Conservation (phyloP, 1,140 invertebrate species). For the Marisa cornuarietis region DNA sequence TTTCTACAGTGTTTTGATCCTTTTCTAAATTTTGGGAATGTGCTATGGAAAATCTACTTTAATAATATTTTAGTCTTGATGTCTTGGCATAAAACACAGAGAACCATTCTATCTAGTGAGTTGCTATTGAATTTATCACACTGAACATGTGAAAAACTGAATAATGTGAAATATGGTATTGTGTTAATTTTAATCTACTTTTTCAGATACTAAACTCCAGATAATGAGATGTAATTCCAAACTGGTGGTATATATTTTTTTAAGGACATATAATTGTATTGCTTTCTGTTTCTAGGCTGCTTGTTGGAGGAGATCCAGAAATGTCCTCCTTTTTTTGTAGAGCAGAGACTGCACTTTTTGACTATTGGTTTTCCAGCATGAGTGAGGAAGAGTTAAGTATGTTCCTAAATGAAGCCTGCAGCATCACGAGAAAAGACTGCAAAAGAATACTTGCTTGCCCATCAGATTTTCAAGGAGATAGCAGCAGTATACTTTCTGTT, state of each 20-base stretch:
- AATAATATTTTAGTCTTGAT: too few relatives aligned
- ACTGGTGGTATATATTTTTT: background rate
- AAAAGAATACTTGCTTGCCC: background rate
- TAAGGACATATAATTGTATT: background rate
- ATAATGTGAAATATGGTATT: too few relatives aligned
- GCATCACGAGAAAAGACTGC: background rate
- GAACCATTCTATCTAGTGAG: too few relatives aligned
- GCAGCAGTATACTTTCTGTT: constrained; percentile 4
- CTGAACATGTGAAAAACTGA: too few relatives aligned
- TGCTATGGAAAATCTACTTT: too few relatives aligned
- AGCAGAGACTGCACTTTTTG: constrained; percentile 41
- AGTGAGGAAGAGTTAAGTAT: constrained; percentile 34
- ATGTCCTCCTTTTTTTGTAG: constrained; percentile 31
- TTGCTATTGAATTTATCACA: too few relatives aligned
- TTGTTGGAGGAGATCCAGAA: constrained; percentile 27
- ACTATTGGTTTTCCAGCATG: constrained; percentile 40
- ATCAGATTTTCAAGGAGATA: constrained; percentile 4
- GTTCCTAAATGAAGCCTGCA: constrained; percentile 16
- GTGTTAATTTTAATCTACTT: too few relatives aligned
- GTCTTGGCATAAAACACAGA: too few relatives aligned
- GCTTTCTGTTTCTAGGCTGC: constrained; percentile 33
- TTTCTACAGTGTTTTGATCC: too few relatives aligned
- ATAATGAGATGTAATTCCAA: background rate
- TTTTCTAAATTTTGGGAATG: too few relatives aligned
- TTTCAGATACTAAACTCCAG: too few relatives aligned